Evolutionary conservation across 2,113 vertebrate species (phyloP).

Genomic region (Tapirus terrestris): DNA sequence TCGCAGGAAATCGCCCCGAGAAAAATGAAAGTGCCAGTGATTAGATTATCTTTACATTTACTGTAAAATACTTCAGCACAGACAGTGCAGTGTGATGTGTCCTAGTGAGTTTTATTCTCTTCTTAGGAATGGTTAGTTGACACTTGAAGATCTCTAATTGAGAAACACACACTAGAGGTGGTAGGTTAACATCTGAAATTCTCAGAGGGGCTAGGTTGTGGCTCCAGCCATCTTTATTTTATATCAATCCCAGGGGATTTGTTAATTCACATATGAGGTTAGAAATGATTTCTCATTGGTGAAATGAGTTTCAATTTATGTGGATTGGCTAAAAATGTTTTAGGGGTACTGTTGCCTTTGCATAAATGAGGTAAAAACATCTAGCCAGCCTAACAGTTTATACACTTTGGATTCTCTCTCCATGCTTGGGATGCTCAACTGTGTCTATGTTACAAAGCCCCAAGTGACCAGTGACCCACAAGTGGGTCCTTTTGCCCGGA

Average conservation of each 20-base stretch:
- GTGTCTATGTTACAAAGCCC: neutral
- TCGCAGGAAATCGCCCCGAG: neutral
- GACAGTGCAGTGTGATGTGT: neutral
- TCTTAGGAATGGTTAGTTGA: neutral
- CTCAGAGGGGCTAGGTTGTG: neutral
- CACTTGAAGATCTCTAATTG: neutral
- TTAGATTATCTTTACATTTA: neutral
- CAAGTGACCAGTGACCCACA: too few relatives aligned
- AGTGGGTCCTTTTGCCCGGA: too few relatives aligned
- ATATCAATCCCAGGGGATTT: neutral
- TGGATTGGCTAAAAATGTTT: neutral
- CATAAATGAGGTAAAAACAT: neutral
- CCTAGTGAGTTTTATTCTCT: neutral
- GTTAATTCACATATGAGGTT: neutral
- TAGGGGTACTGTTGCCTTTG: neutral
- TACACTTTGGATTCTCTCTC: neutral
- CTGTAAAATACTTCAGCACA: neutral
- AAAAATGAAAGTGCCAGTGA: neutral
- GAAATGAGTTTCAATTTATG: constrained; percentile 1
- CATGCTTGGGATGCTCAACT: neutral
- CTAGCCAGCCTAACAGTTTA: neutral
- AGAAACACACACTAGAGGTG: neutral
- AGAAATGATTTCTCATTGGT: neutral
- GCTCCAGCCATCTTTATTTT: neutral
- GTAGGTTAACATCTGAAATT: constrained; percentile 33